Conservation (phyloP, 2,797 vertebrate species). For the Acanthurus lineatus region DNA sequence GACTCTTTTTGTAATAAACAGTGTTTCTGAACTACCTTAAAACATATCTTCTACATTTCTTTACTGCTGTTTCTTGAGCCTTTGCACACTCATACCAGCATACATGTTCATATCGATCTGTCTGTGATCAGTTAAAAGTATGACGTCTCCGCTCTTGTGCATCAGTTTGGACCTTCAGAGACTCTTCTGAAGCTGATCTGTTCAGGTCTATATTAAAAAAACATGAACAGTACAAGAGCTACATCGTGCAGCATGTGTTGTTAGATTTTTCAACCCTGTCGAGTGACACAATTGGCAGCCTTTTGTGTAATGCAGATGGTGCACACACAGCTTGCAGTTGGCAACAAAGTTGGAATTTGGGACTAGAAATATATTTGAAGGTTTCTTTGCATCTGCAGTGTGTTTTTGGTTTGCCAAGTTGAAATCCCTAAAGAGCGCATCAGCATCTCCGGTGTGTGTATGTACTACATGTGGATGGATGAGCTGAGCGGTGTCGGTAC, state of each 20-base stretch:
- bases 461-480: not conserved
- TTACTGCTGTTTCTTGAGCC: not conserved
- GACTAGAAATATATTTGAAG: not conserved
- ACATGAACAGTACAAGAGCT: not conserved
- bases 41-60: not conserved
- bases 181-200: slow-evolving; percentile 8
- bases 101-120: not conserved
- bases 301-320: slow-evolving; percentile 3
- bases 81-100: no score
- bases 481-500: not conserved
- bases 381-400: not conserved
- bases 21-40: not conserved
- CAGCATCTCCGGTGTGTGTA: not conserved
- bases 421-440: not conserved
- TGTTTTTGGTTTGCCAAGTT: not conserved
- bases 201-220: not conserved
- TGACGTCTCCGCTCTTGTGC: not conserved
- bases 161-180: no score
- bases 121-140: not conserved
- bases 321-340: not conserved
- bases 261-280: not conserved
- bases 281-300: slow-evolving; percentile 1
- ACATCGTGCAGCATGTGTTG: not conserved
- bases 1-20: not conserved
- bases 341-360: not conserved